Conservation (phyloP, 2,113 vertebrate species). For the Drymodes brunneopygia region DNA sequence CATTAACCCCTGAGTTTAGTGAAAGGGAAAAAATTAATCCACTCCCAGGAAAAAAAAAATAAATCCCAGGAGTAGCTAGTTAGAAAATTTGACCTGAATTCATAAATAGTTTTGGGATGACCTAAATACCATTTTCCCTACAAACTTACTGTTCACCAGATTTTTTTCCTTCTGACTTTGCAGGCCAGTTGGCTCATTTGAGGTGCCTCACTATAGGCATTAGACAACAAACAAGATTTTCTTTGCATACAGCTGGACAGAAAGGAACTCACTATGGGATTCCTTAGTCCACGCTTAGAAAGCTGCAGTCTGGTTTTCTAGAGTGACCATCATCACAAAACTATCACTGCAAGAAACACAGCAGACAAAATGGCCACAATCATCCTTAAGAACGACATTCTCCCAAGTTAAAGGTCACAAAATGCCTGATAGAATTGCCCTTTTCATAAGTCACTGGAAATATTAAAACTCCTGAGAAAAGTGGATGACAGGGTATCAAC, state of each 20-base stretch:
- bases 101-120: not conserved
- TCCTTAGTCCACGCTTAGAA: not conserved
- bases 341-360: not conserved
- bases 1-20: not conserved
- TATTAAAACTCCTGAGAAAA: not conserved
- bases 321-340: not conserved
- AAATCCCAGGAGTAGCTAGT: not conserved
- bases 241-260: not conserved
- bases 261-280: not conserved
- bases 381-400: not conserved
- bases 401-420: not conserved
- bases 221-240: not conserved
- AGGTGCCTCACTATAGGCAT: not conserved
- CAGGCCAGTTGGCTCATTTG: not conserved
- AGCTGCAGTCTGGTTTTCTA: not conserved
- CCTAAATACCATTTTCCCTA: not conserved
- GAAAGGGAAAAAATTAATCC: not conserved
- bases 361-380: not conserved
- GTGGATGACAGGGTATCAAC: not conserved
- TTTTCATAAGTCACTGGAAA: slow-evolving; percentile 40
- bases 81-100: not conserved
- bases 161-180: not conserved
- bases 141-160: not conserved
- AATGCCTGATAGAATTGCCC: slow-evolving; percentile 3
- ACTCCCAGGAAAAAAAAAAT: not conserved